A percentile compares a stretch with the other conserved stretches of the same genome.
Conservation (phyloP, 2,797 vertebrate genomes). For the Pangasius macronema region DNA sequence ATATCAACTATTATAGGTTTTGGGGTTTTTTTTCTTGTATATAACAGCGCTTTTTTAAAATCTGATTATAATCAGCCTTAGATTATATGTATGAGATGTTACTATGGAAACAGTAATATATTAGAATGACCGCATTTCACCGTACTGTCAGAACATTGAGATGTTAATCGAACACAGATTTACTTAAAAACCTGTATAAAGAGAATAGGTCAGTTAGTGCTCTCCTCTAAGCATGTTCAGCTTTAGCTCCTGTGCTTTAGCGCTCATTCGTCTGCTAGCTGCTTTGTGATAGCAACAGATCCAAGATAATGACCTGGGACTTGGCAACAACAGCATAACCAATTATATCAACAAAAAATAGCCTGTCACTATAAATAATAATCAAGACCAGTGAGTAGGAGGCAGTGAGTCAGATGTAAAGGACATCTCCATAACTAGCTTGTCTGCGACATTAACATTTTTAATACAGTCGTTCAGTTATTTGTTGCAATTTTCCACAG, state of each 20-base stretch:
- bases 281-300: neutral
- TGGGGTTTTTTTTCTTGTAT: too few species aligned
- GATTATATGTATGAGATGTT: neutral
- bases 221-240: neutral
- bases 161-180: neutral
- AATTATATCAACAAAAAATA: neutral
- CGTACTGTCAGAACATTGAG: neutral
- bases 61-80: neutral
- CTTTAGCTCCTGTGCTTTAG: neutral
- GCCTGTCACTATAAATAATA: neutral
- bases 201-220: neutral
- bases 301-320: neutral
- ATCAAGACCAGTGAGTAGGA: neutral
- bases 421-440: neutral
- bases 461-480: neutral
- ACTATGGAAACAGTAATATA: neutral
- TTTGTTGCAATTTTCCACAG: neutral
- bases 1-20: too few species aligned
- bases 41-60: too few species aligned
- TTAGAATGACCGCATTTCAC: neutral
- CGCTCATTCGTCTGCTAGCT: neutral
- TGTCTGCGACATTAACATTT: constrained; percentile 4
- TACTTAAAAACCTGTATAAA: neutral
- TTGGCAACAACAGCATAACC: neutral
- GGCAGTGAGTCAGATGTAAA: neutral